Percentiles rank a stretch among this genome's conserved stretches.
These are phyloP conservation scores for Troides aeacus DNA, from an alignment of 2,888 invertebrate species.

Conservation along the genomic window DNA sequence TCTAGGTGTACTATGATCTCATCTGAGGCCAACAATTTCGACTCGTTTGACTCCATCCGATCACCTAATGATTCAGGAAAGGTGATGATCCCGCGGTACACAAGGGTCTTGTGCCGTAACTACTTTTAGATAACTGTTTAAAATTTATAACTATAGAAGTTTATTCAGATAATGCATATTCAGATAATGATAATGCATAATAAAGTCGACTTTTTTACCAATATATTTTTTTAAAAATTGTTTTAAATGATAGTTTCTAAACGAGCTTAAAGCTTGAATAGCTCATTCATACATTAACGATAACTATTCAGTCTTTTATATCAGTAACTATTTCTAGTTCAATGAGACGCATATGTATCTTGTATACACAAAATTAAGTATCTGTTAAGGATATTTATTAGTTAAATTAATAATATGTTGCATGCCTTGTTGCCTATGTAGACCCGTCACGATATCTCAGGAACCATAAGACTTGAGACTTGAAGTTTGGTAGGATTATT, in stretches of 20 bases:
- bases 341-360: neutral
- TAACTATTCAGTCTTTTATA: too few species aligned
- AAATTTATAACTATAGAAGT: neutral
- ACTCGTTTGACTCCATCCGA: slow-evolving; percentile 28
- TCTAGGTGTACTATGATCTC: slow-evolving; percentile 36
- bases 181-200: neutral
- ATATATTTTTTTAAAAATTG: neutral
- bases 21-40: slow-evolving; percentile 56
- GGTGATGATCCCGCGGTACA: slow-evolving; percentile 28
- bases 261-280: too few species aligned
- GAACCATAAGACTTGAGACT: too few species aligned
- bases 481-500: too few species aligned
- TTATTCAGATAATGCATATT: neutral
- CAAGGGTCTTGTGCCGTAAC: slow-evolving; percentile 20
- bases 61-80: slow-evolving; percentile 23
- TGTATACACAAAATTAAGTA: slow-evolving; percentile 8
- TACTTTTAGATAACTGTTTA: slow-evolving; percentile 21
- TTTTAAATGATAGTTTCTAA: too few species aligned
- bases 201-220: neutral
- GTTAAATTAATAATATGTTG: neutral
- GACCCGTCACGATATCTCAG: too few species aligned
- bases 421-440: too few species aligned
- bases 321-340: neutral
- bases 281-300: too few species aligned
- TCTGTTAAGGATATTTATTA: slow-evolving; percentile 5